Conservation (phyloP, 1,140 invertebrate species). For the Anastrepha obliqua region DNA sequence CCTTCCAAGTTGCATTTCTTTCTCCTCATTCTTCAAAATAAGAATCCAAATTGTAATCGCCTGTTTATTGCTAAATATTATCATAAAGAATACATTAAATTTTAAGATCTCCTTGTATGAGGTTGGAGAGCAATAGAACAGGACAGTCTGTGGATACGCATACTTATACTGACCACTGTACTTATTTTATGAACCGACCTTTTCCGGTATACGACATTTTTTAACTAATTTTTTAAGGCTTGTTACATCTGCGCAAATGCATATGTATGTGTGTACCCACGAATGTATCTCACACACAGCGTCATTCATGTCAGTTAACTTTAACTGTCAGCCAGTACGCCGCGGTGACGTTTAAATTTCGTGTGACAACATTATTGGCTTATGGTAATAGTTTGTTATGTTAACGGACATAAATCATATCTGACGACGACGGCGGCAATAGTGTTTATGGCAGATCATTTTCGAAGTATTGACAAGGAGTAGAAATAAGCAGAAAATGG, state of each 20-base stretch:
- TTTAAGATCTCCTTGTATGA: too few relatives aligned
- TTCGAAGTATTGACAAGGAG: too few relatives aligned
- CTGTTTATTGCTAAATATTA: too few relatives aligned
- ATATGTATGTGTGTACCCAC: background rate
- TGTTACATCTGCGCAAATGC: background rate
- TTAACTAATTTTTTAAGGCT: background rate
- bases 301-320: background rate
- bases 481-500: too few relatives aligned
- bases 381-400: constrained; percentile 34
- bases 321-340: background rate
- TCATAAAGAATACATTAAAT: too few relatives aligned
- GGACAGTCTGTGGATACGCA: too few relatives aligned
- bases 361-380: constrained; percentile 43
- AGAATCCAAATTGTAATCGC: too few relatives aligned
- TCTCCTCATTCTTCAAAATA: too few relatives aligned
- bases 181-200: background rate
- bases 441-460: too few relatives aligned
- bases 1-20: too few relatives aligned
- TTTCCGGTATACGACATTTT: background rate
- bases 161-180: background rate
- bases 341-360: background rate
- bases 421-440: background rate
- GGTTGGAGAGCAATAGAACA: too few relatives aligned
- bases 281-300: background rate
- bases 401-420: constrained; percentile 30